Base-by-base conservation (phyloP, 2,888 invertebrate species). In the Tiliacea aurago region DNA sequence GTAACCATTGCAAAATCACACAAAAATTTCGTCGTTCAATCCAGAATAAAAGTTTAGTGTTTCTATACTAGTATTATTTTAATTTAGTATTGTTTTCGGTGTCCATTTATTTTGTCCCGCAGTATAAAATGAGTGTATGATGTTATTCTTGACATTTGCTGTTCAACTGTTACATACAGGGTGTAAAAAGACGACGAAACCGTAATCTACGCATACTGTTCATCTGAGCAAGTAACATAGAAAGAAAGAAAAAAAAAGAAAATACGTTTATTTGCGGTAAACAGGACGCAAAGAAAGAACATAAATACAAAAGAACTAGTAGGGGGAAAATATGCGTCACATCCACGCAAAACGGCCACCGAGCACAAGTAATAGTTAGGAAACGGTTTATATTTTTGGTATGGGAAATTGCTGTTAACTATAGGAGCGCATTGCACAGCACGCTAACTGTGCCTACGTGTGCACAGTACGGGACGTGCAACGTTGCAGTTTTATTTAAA, bases 101-200 rank as follows among this genome's bases (percentile, higher is more conserved):
- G 65, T 59, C 43, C 71, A 62, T 33, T 77, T 71, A 77, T 78
- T 78, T 77, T 70, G 67, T 70, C 53, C 62, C 28, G 45, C 43
- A 49, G 58, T 76, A 58, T 55, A 61, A 37, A 62, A 76, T 73
- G 62, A 47, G 33, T 66, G 43, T 70, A 73, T 56, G 58, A 45
- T 58, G 63, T 80, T 75, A 72, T 58, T 68, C 49, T 67, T 23
- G 51, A 80, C 67, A 68, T 81, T 69, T 55, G 37, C 37, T 56
- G 64, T 72, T 58, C 20, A 47, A 33, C 28, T 76, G 55, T 72
- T 72, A 80, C 58, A 65, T 51, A 81, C 10, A 51, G 43, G 18
- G 73, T 80, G 61, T 61, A 80, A 72, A 76, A 62, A 76, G 80
- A 78, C 28, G 6, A 23, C 43, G 18, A 15, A 56, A 33, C 15